phyloP scores from a whole-genome alignment of 35 echinoderm and acorn worm genomes.

The Lytechinus variegatus region DNA sequence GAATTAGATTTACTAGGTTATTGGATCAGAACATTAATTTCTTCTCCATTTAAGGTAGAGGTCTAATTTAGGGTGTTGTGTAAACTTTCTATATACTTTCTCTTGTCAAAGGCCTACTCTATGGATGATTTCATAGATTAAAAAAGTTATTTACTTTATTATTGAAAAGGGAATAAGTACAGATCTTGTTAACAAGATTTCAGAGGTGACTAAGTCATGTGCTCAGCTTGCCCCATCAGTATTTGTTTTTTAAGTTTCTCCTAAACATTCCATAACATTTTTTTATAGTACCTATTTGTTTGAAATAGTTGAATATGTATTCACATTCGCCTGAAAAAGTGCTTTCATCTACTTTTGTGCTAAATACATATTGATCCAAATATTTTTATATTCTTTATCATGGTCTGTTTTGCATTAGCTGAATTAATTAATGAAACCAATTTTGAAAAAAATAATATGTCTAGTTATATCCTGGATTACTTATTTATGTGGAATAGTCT shows the following conservation, averaged over 20 bases:
- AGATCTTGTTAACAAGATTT: background rate
- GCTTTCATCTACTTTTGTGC: constrained; percentile 3
- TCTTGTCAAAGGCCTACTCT: too few species aligned
- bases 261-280: background rate
- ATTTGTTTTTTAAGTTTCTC: background rate
- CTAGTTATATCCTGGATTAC: background rate
- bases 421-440: background rate
- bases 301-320: background rate
- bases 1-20: too few species aligned
- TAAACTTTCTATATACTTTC: too few species aligned
- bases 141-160: too few species aligned
- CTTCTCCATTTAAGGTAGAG: too few species aligned
- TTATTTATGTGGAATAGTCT: background rate
- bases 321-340: background rate
- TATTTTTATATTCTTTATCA: background rate
- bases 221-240: background rate
- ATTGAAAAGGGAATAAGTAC: background rate
- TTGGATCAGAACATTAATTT: too few species aligned
- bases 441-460: background rate
- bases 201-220: background rate
- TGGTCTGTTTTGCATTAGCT: background rate
- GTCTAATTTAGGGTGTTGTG: too few species aligned
- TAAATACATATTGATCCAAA: background rate
- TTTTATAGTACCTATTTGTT: background rate
- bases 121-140: too few species aligned